Base-by-base conservation (phyloP, 2,797 vertebrate species). In the Crenichthys baileyi region DNA sequence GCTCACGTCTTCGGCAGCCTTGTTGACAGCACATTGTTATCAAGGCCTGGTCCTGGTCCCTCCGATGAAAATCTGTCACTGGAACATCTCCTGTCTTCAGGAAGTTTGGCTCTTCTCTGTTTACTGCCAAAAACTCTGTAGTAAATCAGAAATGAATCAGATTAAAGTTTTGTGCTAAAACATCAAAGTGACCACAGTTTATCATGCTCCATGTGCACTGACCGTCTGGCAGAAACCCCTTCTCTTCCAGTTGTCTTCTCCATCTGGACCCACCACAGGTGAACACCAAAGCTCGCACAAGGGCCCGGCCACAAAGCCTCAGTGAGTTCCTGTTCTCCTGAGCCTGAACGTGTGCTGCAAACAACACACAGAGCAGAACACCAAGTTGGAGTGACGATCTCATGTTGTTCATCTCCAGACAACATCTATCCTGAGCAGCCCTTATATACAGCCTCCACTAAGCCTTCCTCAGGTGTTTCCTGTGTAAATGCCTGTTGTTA, bases 321-420 rank as follows among this genome's bases (percentile, higher is more conserved):
- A 72, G 53, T 18, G 26, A 70, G 11, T 70, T 70, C 24, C 67
- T 56, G 11, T 18, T 39, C 11, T 72, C 71, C 71, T 56, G 31
- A 13, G 50, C 50, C n/a, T 56, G 72, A n/a, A 39, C 16, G 72
- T 56, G 31, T 39, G 51, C 31, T 4, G 71, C 71, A 15, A 51
- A 73, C 51, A 73, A 13, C 51, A 73, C 31, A 51, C 70, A 72
- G 48, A 72, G 70, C 70, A 72, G 7, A 22, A 53, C 71, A 36
- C 18, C 29, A 5, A 72, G 50, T 1, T n/a, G 36, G 51, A 73
- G 72, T 3, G 53, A 73, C 12, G 72, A 41, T n/a, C 31, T 73
- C 72, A 73, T 56, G 87, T 96, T 76, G 83, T 51, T 75, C 39
- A 51, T 56, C 76, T 48, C 78, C 39, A 68, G 67, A 29, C 53